phyloP scores from a whole-genome alignment of 2,797 vertebrate species.

The Liparis tanakae region DNA sequence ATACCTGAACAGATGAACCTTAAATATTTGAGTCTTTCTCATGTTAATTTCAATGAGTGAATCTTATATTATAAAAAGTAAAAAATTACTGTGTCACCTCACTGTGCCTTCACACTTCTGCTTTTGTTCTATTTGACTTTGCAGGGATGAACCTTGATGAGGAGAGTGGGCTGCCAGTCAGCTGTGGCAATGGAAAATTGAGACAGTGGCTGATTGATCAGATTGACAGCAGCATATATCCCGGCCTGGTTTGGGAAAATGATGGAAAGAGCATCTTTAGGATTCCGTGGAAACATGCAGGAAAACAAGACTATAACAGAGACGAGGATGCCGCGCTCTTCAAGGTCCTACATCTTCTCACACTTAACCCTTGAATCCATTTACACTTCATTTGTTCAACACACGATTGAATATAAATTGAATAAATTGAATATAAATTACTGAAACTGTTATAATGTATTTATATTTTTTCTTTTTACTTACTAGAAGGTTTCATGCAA shows the following conservation, averaged over 20 bases:
- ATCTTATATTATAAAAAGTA: not conserved
- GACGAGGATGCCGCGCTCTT: conserved; percentile 98
- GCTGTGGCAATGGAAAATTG: conserved; percentile 96
- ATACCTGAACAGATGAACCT: not conserved
- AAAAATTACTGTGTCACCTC: not conserved
- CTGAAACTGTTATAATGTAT: not conserved
- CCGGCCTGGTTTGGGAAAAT: conserved; percentile 96
- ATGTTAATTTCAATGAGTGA: not conserved
- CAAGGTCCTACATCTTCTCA: conserved; percentile 83
- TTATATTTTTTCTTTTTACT: not conserved
- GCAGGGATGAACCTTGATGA: conserved; percentile 85
- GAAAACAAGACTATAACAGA: conserved; percentile 98
- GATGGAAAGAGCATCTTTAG: conserved; percentile 95
- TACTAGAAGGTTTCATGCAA: not conserved
- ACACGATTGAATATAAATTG: not conserved
- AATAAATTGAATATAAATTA: not conserved
- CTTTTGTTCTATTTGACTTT: conserved; percentile 15
- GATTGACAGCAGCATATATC: conserved; percentile 94
- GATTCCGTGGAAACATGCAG: conserved; percentile 98
- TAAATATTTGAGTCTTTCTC: not conserved
- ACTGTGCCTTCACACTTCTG: not conserved
- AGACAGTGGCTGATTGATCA: conserved; percentile 99
- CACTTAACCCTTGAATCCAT: not conserved
- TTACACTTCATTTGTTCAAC: not conserved
- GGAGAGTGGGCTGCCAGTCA: conserved; percentile 89